Conservation (phyloP, 2,888 invertebrate species). For the Archips xylosteana region DNA sequence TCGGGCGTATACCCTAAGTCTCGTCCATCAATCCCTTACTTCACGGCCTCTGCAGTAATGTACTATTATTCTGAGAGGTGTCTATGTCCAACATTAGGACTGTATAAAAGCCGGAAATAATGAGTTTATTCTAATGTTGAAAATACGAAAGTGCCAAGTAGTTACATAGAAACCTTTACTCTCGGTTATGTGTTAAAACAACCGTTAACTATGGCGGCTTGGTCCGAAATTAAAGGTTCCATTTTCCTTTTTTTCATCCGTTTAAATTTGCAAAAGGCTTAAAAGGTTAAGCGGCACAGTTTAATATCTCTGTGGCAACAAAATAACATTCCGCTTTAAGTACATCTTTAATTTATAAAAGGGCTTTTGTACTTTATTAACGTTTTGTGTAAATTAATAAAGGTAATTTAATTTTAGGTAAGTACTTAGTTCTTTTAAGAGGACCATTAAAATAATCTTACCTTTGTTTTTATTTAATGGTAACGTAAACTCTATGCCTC, state of each 20-base stretch:
- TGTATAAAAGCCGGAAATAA: too few relatives aligned
- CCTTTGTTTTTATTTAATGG: background rate
- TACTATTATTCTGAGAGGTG: too few relatives aligned
- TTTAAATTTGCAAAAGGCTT: slow-evolving; percentile 36
- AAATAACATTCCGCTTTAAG: slow-evolving; percentile 37
- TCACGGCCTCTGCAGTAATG: too few relatives aligned
- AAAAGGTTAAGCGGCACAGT: slow-evolving; percentile 33
- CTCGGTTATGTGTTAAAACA: slow-evolving; percentile 12
- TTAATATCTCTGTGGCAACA: slow-evolving; percentile 36
- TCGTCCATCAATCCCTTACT: too few relatives aligned
- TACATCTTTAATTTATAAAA: slow-evolving; percentile 34
- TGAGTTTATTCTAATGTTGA: too few relatives aligned
- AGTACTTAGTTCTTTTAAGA: slow-evolving; percentile 17
- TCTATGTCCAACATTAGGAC: background rate
- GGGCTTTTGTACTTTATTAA: slow-evolving; percentile 29
- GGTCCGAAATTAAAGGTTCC: slow-evolving; percentile 18
- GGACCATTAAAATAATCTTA: slow-evolving; percentile 13
- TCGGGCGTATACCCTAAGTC: too few relatives aligned
- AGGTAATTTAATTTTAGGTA: slow-evolving; percentile 9
- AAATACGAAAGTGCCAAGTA: background rate
- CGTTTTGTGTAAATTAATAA: slow-evolving; percentile 37
- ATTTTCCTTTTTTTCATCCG: slow-evolving; percentile 31
- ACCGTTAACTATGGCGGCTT: slow-evolving; percentile 12
- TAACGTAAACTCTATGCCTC: background rate
- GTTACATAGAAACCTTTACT: background rate